A percentile compares a stretch with the other conserved stretches of the same genome.
phyloP scores from a whole-genome alignment of 2,113 vertebrate genomes.

The Eretmochelys imbricata region DNA sequence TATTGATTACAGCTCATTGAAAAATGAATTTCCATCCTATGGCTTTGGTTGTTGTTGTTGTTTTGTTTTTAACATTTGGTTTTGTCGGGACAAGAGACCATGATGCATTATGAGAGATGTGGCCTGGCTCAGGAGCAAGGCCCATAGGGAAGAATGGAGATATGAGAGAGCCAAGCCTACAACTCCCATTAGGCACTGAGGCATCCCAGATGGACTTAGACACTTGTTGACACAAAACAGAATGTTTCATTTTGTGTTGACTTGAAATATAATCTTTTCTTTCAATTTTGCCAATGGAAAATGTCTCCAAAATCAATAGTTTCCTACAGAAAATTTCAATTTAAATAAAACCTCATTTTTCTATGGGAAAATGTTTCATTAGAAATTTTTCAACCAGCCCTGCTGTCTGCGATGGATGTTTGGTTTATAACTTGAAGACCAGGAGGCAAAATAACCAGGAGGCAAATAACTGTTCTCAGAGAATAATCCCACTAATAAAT shows the following conservation, averaged over 20 bases:
- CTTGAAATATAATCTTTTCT: neutral
- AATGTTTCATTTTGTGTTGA: rapidly evolving
- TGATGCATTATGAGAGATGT: neutral
- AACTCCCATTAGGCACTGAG: neutral
- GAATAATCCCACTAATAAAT: neutral
- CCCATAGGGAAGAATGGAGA: neutral
- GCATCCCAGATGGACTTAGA: neutral
- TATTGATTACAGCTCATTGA: neutral
- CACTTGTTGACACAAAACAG: neutral
- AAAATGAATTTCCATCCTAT: neutral
- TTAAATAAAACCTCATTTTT: neutral
- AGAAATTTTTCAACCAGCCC: neutral
- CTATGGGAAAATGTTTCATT: neutral
- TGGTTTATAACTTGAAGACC: neutral
- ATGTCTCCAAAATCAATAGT: neutral
- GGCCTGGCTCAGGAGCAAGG: neutral
- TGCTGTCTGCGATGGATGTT: neutral
- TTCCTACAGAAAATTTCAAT: neutral
- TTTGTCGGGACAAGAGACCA: neutral
- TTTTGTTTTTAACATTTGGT: neutral
- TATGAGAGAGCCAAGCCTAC: neutral
- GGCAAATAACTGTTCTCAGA: neutral
- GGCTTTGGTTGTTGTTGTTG: neutral
- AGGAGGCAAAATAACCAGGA: neutral
- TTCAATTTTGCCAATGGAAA: neutral